A percentile compares a stretch with the other conserved stretches of the same genome.
Evolutionary conservation across 2,888 invertebrate species (phyloP).

Genomic region (Meandrusa payeni): DNA sequence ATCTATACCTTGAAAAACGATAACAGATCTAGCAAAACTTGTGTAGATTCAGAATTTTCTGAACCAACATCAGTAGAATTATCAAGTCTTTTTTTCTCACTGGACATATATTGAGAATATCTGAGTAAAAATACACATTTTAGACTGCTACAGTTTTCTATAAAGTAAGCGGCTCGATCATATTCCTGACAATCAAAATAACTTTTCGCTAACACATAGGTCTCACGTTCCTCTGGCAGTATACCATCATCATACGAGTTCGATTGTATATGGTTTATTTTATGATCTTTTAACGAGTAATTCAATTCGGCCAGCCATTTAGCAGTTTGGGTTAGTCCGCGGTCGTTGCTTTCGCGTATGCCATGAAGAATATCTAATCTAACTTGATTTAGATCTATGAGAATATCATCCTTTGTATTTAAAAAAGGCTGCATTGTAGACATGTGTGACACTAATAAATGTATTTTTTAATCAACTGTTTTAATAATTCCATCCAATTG

Average conservation of each 20-base stretch:
- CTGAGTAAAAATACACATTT: constrained; percentile 91
- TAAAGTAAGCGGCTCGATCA: constrained; percentile 91
- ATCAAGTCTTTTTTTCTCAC: constrained; percentile 94
- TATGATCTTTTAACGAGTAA: constrained; percentile 86
- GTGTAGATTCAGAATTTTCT: constrained; percentile 66
- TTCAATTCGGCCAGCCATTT: constrained; percentile 95
- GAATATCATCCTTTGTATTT: constrained; percentile 59
- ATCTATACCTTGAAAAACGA: constrained; percentile 67
- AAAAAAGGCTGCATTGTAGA: constrained; percentile 53
- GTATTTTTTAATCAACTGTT: too few species aligned
- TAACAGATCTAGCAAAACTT: constrained; percentile 64
- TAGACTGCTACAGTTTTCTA: constrained; percentile 84
- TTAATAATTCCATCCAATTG: too few species aligned
- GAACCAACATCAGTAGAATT: constrained; percentile 74
- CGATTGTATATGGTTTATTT: constrained; percentile 76
- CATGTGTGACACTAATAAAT: too few species aligned
- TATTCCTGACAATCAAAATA: constrained; percentile 96
- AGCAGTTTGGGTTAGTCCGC: constrained; percentile 89
- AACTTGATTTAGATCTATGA: constrained; percentile 68
- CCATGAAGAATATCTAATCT: constrained; percentile 63
- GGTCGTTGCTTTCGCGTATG: constrained; percentile 85
- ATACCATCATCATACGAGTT: constrained; percentile 57
- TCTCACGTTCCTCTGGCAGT: constrained; percentile 83
- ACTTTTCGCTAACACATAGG: constrained; percentile 89
- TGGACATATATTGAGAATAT: constrained; percentile 93